A percentile compares a stretch with the other conserved stretches of the same genome.
Evolutionary conservation across 2,113 vertebrate species (phyloP).

Genomic region (Oplegnathus fasciatus): DNA sequence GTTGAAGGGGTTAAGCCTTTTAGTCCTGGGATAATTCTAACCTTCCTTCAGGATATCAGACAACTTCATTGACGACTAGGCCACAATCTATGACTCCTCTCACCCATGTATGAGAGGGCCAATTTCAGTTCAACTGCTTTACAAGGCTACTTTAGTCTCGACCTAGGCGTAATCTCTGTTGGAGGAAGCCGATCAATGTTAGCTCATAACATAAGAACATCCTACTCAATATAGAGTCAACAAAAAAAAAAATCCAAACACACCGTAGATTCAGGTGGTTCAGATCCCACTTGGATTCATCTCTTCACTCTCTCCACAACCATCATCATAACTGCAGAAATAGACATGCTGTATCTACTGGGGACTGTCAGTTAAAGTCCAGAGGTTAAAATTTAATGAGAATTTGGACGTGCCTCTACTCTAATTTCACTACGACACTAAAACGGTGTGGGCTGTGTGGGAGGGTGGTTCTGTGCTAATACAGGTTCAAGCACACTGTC

Average conservation of each 20-base stretch:
- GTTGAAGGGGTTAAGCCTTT: neutral
- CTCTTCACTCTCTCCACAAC: slow-evolving; percentile 21
- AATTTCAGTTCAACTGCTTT: slow-evolving; percentile 15
- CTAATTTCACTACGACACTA: slow-evolving; percentile 38
- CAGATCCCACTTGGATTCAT: slow-evolving; percentile 23
- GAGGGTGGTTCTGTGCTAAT: slow-evolving; percentile 28
- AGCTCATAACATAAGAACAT: slow-evolving; percentile 6
- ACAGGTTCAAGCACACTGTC: slow-evolving; percentile 44
- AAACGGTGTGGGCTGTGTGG: slow-evolving; percentile 39
- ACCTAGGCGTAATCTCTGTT: neutral
- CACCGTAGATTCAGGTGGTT: slow-evolving; percentile 13
- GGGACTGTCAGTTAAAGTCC: slow-evolving; percentile 42
- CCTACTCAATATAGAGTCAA: slow-evolving; percentile 20
- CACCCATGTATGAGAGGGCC: neutral
- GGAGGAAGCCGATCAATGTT: neutral
- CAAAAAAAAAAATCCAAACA: slow-evolving; percentile 6
- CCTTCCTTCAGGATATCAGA: neutral
- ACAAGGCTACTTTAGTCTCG: neutral
- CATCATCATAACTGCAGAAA: slow-evolving; percentile 22
- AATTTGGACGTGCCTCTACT: slow-evolving; percentile 40
- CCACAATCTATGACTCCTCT: neutral
- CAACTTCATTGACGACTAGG: neutral
- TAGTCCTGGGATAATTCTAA: neutral
- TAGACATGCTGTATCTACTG: slow-evolving; percentile 22
- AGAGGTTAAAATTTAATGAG: slow-evolving; percentile 62